Evolutionary conservation across 2,888 invertebrate species (phyloP).

Genomic region (Cephus spinipes): DNA sequence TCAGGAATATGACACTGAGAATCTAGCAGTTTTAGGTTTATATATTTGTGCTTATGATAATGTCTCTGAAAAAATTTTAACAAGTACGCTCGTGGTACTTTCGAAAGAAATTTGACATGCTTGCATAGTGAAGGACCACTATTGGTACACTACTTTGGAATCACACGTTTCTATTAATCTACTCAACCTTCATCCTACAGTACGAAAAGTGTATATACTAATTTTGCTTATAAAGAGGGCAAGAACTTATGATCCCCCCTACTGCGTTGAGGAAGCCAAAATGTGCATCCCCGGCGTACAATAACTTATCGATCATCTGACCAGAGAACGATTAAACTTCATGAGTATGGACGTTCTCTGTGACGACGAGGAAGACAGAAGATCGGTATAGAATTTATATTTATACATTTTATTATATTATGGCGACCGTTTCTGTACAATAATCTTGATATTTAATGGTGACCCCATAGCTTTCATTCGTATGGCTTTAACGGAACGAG

Average conservation of each 20-base stretch:
- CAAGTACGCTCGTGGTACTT: neutral
- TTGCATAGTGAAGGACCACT: no score
- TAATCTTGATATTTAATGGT: neutral
- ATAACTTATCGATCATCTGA: neutral
- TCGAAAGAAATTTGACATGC: no score
- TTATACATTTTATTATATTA: neutral
- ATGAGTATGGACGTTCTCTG: neutral
- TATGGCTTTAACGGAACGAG: neutral
- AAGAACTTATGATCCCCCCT: neutral
- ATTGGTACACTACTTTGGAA: no score
- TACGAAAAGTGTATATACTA: neutral
- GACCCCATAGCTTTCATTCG: neutral
- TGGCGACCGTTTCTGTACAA: neutral
- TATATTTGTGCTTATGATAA: neutral
- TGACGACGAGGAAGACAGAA: neutral
- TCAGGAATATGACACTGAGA: neutral
- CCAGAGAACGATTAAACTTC: neutral
- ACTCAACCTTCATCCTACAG: neutral
- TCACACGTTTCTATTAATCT: neutral
- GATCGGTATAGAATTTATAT: neutral
- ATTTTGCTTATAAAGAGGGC: neutral
- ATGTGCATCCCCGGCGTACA: conserved; percentile 25
- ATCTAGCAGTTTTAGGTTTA: neutral
- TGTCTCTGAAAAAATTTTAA: neutral
- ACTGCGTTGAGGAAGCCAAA: conserved; percentile 34